A percentile compares a stretch with the other conserved stretches of the same genome.
Conservation (phyloP, 2,113 vertebrate species). For the Otis tarda region DNA sequence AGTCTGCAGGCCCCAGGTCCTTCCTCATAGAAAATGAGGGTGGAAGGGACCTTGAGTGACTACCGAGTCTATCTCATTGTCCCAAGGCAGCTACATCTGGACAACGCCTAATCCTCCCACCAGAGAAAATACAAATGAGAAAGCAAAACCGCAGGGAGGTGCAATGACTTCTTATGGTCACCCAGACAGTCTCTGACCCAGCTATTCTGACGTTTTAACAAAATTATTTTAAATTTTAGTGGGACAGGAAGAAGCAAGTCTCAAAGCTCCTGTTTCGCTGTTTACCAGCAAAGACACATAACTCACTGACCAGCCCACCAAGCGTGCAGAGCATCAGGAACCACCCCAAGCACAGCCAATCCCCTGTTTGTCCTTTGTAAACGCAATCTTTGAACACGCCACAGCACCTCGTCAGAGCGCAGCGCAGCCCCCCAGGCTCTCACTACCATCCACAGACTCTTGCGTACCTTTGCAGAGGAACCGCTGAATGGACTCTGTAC, state of each 20-base stretch:
- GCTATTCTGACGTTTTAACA: neutral
- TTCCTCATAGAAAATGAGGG: neutral
- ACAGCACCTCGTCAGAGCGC: neutral
- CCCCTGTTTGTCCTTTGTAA: rapidly evolving
- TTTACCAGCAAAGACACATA: neutral
- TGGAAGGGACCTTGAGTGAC: neutral
- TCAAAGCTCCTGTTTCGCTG: neutral
- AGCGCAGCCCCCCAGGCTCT: neutral
- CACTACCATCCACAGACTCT: neutral
- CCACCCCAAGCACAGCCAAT: neutral
- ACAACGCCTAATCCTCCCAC: neutral
- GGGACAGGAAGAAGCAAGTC: neutral
- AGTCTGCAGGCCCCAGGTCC: neutral
- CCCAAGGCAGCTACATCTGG: neutral
- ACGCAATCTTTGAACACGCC: neutral
- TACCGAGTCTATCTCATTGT: neutral
- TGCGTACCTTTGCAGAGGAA: slow-evolving; percentile 87
- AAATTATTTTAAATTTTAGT: neutral
- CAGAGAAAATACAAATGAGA: neutral
- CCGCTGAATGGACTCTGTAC: slow-evolving; percentile 86
- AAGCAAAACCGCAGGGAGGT: neutral
- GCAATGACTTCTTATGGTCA: neutral
- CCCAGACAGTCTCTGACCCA: neutral
- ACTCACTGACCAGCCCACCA: neutral
- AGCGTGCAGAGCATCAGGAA: neutral